Evolutionary conservation across 2,113 vertebrate species (phyloP).

Genomic region (Malurus melanocephalus): DNA sequence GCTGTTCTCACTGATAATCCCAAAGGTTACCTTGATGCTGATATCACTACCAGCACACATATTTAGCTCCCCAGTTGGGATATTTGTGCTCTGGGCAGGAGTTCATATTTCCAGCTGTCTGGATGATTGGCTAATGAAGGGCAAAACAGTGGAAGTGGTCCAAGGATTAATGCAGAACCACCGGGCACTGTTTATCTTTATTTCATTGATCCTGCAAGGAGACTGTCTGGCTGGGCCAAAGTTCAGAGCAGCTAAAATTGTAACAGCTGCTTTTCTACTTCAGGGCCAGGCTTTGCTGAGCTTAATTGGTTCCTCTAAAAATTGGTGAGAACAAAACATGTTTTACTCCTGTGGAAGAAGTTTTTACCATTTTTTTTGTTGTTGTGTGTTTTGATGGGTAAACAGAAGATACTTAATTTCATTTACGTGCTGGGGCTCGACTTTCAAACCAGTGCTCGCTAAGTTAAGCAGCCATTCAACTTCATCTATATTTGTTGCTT

Average conservation of each 20-base stretch:
- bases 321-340: background rate
- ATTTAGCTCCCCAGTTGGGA: background rate
- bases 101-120: background rate
- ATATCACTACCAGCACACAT: too few relatives aligned
- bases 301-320: background rate
- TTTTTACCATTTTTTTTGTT: background rate
- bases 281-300: background rate
- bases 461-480: background rate
- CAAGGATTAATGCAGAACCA: background rate
- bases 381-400: background rate
- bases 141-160: background rate
- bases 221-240: background rate
- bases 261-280: background rate
- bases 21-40: background rate
- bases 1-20: background rate
- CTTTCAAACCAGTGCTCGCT: background rate
- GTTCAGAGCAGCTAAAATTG: background rate
- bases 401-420: background rate
- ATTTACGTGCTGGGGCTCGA: background rate
- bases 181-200: background rate
- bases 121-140: background rate
- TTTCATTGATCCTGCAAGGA: background rate
- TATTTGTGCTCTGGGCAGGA: background rate
- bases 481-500: background rate
- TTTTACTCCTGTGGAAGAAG: background rate